Percentiles rank a stretch among this genome's conserved stretches.
phyloP scores from a whole-genome alignment of 1,140 invertebrate genomes.

The Notospermus geniculatus region DNA sequence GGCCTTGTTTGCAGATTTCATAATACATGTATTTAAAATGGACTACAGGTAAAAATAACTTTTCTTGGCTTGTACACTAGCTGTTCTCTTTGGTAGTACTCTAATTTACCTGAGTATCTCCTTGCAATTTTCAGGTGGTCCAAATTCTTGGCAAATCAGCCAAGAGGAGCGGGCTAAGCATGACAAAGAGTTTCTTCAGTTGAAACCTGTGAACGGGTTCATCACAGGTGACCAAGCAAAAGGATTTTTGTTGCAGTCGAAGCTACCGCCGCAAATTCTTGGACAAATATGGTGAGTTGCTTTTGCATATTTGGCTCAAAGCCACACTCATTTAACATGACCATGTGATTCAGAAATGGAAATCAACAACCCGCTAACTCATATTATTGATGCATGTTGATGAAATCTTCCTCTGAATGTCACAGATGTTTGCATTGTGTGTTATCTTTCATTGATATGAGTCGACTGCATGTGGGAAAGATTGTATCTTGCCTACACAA shows the following conservation, averaged over 20 bases:
- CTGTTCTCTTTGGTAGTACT: too few species aligned
- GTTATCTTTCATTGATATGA: background rate
- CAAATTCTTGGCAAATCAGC: slow-evolving; percentile 84
- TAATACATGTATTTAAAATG: too few species aligned
- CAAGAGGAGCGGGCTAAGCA: slow-evolving; percentile 83
- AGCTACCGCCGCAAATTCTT: slow-evolving; percentile 80
- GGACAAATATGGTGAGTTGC: slow-evolving; percentile 93
- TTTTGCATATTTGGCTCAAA: too few species aligned
- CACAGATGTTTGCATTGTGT: background rate
- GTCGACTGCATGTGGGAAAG: too few species aligned
- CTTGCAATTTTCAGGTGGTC: background rate
- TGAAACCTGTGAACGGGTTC: slow-evolving; percentile 83
- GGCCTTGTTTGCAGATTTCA: too few species aligned
- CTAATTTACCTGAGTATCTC: too few species aligned
- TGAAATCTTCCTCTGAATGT: background rate
- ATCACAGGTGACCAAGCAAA: slow-evolving; percentile 84
- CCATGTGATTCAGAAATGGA: too few species aligned
- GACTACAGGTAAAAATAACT: too few species aligned
- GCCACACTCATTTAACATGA: too few species aligned
- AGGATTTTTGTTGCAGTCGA: slow-evolving; percentile 89
- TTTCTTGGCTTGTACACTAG: too few species aligned
- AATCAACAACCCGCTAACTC: too few species aligned
- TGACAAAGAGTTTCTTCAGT: slow-evolving; percentile 84
- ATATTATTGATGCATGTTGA: background rate
- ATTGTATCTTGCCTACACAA: too few species aligned